Conservation (phyloP, 2,797 vertebrate genomes). For the Oreochromis mossambicus region DNA sequence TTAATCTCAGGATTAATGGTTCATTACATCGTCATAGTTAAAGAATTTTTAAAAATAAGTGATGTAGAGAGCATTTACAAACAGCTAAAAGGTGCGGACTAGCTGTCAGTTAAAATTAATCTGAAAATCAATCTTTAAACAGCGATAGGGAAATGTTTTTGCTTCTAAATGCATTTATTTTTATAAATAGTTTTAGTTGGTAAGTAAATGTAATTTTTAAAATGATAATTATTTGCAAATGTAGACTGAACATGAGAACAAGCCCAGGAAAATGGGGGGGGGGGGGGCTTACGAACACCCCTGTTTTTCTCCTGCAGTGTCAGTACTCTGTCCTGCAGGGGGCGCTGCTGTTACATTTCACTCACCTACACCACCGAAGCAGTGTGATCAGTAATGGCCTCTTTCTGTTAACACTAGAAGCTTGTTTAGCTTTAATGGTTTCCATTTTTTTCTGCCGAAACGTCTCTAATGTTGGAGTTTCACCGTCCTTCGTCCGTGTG, state of each 20-base stretch:
- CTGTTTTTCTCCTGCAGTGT: neutral
- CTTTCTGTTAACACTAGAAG: no score
- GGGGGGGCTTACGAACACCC: fast-evolving
- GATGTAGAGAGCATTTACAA: neutral
- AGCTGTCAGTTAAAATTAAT: fast-evolving
- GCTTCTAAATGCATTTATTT: neutral
- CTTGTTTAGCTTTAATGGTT: neutral
- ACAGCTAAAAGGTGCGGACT: fast-evolving
- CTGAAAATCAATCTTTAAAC: neutral
- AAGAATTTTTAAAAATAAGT: neutral
- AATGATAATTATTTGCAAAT: neutral
- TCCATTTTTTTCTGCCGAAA: neutral
- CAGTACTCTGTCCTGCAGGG: constrained; percentile 1
- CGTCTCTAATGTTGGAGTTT: neutral
- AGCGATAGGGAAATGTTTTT: neutral
- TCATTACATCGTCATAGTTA: neutral
- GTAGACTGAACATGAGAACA: neutral
- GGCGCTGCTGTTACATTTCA: neutral
- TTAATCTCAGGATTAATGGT: neutral
- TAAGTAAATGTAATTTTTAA: neutral
- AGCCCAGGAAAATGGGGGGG: neutral
- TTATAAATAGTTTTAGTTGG: neutral
- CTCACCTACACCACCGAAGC: neutral
- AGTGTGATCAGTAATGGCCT: neutral
- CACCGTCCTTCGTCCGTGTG: no score